Evolutionary conservation across 2,113 vertebrate genomes (phyloP), one percentile per base, ranked within the genome.

Genomic region (Thalassoma bifasciatum): DNA sequence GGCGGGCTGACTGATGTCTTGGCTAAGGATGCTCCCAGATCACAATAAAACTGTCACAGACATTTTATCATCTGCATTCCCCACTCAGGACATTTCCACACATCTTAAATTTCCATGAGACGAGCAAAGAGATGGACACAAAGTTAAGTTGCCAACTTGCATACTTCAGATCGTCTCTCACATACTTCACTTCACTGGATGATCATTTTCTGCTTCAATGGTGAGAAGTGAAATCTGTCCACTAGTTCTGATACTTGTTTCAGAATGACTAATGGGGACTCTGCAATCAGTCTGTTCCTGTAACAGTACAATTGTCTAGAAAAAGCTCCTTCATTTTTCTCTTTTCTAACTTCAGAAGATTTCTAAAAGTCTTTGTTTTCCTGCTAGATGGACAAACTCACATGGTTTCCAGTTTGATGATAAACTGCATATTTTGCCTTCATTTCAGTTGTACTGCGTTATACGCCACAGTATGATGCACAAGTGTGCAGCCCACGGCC

Each of bases 21-120:
- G 52, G 70, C 76, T 72, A 74, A 83, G 56, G 86, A 91, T 71
- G 77, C 79, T 81, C 75, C 76, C 5, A 34, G 83, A 88, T 86
- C 83, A 89, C 85, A 89, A 66, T 88, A 89, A 94, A 91, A 85
- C 87, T 87, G 90, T 92, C 90, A 91, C 58, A 83, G 76, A 82
- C 75, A 85, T 90, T 93, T 87, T 88, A 88, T 89, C 57, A 59
- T 91, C 77, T 30, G 38, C 74, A 77, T 88, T 80, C 85, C 51
- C 24, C 8, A 14, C 75, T 60, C 69, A 59, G 47, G 60, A 71
- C 62, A 64, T 90, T 89, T 93, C 79, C 67, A 63, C 86, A 91
- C 76, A 23, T 89, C 85, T 84, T 86, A 91, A 85, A 89, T 90
- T 66, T 88, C 79, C 69, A 14, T 65, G 58, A 91, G 85, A 86